These are phyloP conservation scores for Polypterus bichir DNA, from an alignment of 2,113 vertebrate species.

Conservation along the genomic window DNA sequence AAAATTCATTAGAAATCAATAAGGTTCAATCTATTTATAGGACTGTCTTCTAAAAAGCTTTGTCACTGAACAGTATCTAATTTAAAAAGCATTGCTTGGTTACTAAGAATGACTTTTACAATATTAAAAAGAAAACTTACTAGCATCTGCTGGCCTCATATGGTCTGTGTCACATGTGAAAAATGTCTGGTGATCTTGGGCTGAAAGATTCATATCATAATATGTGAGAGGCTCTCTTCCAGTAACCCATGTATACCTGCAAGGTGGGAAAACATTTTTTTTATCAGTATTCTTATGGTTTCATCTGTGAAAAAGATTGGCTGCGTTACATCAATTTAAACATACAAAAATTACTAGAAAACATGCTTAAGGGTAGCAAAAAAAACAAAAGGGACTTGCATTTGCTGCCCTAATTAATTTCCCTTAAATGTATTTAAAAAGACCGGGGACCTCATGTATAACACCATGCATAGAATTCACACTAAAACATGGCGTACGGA, in stretches of 20 bases:
- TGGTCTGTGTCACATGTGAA: conserved; percentile 95
- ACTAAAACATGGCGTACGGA: no score
- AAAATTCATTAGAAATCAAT: no score
- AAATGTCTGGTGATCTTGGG: conserved; percentile 95
- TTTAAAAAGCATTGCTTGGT: no score
- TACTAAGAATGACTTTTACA: background rate
- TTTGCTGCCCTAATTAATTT: no score
- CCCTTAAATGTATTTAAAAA: no score
- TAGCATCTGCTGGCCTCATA: conserved; percentile 83
- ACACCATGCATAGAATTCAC: no score
- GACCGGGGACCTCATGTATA: no score
- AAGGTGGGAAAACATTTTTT: background rate
- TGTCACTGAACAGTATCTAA: no score
- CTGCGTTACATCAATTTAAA: background rate
- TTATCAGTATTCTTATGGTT: no score
- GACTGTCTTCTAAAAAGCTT: no score
- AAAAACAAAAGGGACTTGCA: no score
- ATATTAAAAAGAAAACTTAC: conserved; percentile 45
- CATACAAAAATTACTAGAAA: background rate
- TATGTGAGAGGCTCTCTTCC: conserved; percentile 93
- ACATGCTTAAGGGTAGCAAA: background rate
- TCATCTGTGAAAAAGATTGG: background rate
- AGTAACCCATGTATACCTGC: conserved; percentile 92
- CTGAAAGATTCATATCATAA: conserved; percentile 98
- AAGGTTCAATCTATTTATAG: no score